Percentiles rank a stretch among this genome's conserved stretches.
Conservation (phyloP, 2,113 vertebrate species). For the Myrmophylax atrothorax region DNA sequence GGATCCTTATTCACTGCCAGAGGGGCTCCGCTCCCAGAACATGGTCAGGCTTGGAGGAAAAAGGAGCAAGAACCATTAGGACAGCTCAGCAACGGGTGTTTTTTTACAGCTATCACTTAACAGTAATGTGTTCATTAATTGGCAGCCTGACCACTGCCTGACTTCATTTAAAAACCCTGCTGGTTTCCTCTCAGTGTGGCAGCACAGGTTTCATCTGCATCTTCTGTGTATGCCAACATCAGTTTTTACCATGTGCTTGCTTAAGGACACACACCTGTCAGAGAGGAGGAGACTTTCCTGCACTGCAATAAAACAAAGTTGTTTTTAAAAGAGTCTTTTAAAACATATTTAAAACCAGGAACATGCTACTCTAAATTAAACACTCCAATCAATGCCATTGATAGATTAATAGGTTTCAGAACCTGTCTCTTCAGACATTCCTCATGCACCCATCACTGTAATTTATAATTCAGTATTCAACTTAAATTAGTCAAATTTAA, state of each 20-base stretch:
- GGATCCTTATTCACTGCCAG: background rate
- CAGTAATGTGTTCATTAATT: constrained; percentile 38
- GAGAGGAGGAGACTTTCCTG: background rate
- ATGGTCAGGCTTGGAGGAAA: background rate
- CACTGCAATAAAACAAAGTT: background rate
- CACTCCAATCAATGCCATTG: background rate
- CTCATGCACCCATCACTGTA: background rate
- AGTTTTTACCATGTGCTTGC: background rate
- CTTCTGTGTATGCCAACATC: background rate
- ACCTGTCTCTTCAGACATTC: background rate
- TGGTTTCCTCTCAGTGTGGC: background rate
- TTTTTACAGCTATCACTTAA: constrained; percentile 24
- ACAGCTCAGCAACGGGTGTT: background rate
- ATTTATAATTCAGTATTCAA: constrained; percentile 5
- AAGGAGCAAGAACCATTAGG: background rate
- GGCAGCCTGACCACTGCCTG: constrained; percentile 24
- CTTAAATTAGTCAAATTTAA: constrained; percentile 7
- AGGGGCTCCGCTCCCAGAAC: background rate
- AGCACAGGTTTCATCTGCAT: background rate
- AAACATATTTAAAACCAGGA: background rate
- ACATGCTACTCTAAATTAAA: constrained; percentile 3
- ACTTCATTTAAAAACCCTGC: background rate
- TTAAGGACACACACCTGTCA: background rate
- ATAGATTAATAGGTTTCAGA: constrained; percentile 8
- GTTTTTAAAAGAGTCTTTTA: background rate